Evolutionary conservation across 2,888 invertebrate species (phyloP), one percentile per base, ranked within the genome.

Genomic region (Boloria selene): DNA sequence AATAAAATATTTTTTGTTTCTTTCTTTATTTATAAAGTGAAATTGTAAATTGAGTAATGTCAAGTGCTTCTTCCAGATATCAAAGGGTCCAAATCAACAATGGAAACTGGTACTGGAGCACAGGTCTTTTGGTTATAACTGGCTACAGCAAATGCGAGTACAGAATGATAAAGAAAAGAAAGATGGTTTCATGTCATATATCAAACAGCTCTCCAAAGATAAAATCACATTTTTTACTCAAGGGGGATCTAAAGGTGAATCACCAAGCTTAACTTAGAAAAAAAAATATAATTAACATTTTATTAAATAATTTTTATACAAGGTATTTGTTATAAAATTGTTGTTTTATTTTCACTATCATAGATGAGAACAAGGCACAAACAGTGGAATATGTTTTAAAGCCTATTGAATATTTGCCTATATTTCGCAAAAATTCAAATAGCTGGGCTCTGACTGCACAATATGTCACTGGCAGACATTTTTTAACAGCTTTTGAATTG

Each of bases 81-180:
- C 96, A 10, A 94, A 94, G 64, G 93, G 93, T 45, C 93, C 94
- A 72, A 95, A 95, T 47, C 95, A 95, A 71, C 97, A 98, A 80
- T 97, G 96, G 95, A 95, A 96, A 73, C 86, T 98, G 66, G 86
- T 97, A 42, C 86, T 98, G 63, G 97, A 98, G 81, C 96, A 97
- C 78, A 94, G 95, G 73, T 94, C 95, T 2, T 94, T 93, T 72
- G 94, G 95, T 61, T 96, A 96, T 80, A 94, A 95, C 60, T 97
- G 96, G 94, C 94, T 92, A 4, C 84, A 86, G 66, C 91, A 90
- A 74, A 85, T 79, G 17, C 75, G 85, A 68, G 79, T 82, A 14
- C 88, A 89, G 69, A 83, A 78, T 74, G 92, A 92, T 56, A 90
- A 79, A 64, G 87, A 90, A 47, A 92, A 88, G 63, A 86, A 80